phyloP scores from a whole-genome alignment of 2,797 vertebrate genomes.

The Sebastes minor region DNA sequence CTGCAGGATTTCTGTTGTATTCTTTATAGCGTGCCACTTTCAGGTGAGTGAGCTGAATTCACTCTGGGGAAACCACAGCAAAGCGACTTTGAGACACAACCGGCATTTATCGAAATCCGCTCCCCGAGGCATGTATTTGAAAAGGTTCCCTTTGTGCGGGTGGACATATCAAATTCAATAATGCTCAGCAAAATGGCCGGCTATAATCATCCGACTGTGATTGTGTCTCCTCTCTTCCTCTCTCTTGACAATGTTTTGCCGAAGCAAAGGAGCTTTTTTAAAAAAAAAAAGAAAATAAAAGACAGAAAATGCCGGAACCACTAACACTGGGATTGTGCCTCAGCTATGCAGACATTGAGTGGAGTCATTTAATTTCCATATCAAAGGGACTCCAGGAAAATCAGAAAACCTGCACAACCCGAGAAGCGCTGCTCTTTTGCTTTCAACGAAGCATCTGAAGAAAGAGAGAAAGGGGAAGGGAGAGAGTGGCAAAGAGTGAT shows the following conservation, averaged over 20 bases:
- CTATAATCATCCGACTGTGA: slow-evolving; percentile 33
- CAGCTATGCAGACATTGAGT: slow-evolving; percentile 58
- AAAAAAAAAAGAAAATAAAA: background rate
- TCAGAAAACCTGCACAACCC: slow-evolving; percentile 34
- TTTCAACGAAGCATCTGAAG: slow-evolving; percentile 21
- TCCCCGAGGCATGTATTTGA: slow-evolving; percentile 14
- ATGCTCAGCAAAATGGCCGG: slow-evolving; percentile 39
- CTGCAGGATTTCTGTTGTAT: slow-evolving; percentile 3
- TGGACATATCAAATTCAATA: slow-evolving; percentile 60
- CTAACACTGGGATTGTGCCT: slow-evolving; percentile 44
- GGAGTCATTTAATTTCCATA: slow-evolving; percentile 71
- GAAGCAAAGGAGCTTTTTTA: slow-evolving; percentile 2
- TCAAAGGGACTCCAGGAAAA: slow-evolving; percentile 65
- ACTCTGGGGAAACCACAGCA: slow-evolving; percentile 10
- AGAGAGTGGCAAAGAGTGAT: slow-evolving; percentile 43
- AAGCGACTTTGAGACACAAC: slow-evolving; percentile 10
- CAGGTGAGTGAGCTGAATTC: slow-evolving; percentile 21
- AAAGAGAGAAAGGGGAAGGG: background rate
- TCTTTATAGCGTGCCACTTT: slow-evolving; percentile 14
- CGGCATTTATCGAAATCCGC: slow-evolving; percentile 11
- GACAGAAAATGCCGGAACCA: background rate
- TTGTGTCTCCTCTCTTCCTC: slow-evolving; percentile 15
- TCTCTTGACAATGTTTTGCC: slow-evolving; percentile 39
- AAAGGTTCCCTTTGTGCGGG: slow-evolving; percentile 33
- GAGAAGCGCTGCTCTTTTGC: slow-evolving; percentile 15